Base-by-base conservation (phyloP, 2,888 invertebrate species). In the Cosmia trapezina region DNA sequence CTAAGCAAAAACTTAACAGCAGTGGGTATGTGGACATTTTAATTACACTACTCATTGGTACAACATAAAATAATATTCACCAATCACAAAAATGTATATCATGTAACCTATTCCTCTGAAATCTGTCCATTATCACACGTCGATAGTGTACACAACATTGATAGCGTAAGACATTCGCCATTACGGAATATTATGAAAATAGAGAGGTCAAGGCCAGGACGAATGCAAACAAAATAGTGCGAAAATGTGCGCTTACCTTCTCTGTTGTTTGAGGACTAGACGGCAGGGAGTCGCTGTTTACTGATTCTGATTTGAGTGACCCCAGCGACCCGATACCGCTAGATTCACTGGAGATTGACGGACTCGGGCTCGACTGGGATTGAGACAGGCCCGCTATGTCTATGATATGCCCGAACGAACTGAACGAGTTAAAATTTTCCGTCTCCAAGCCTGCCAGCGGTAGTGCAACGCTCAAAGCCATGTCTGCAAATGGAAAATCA, bases 401-500 rank as follows among this genome's bases (percentile, higher is more conserved):
- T 90, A 96, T 95, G 89, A 95, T 95, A 92, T 95, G 94, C 89
- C 90, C 96, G 87, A 91, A 96, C 68, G 93, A 94, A 91, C 93
- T 95, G 85, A 95, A 94, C 56, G 95, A 94, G 87, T 95, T 93
- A 89, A 96, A 97, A 86, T 94, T 95, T 73, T 96, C 96, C 66
- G 96, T 92, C 89, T 97, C 96, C 93, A 97, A 90, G 80, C 96
- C 97, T 84, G 96, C 95, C 78, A 97, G 91, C 77, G 97, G 97
- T 93, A 97, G 92, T 87, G 97, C 97, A 91, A 97, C 95, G 90
- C 97, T 96, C 90, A 97, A 93, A 92, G 97, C 97, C 97, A 97
- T 97, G 91, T 94, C 96, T 96, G 96, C 64, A 92, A 95, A 90
- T 73, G 86, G 84, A 94, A 93, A 94, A 91, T 90, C 85, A 89